Percentiles rank a stretch among this genome's conserved stretches.
Evolutionary conservation across 2,888 invertebrate species (phyloP).

Genomic region (Lamellibrachia satsuma): DNA sequence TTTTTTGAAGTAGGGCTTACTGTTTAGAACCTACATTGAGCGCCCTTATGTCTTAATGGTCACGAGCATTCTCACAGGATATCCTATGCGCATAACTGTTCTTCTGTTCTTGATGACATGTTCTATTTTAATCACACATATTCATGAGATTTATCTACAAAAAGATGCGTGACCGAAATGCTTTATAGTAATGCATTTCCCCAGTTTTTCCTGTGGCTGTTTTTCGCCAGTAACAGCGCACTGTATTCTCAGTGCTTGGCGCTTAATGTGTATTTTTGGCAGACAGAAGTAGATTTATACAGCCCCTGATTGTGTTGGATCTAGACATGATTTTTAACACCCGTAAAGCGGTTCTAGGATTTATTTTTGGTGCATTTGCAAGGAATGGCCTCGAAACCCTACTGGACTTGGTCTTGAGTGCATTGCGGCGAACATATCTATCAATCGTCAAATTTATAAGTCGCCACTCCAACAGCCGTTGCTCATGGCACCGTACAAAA

Average conservation of each 20-base stretch:
- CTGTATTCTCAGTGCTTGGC: not conserved
- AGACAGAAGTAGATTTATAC: not conserved
- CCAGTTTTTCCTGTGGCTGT: not conserved
- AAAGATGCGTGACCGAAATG: not conserved
- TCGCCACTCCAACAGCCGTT: no score
- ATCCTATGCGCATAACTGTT: not conserved
- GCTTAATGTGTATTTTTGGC: not conserved
- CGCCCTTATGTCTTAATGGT: not conserved
- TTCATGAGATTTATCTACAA: not conserved
- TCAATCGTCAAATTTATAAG: no score
- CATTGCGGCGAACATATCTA: not conserved
- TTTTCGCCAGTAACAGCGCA: not conserved
- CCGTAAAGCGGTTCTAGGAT: not conserved
- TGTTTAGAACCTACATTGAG: not conserved
- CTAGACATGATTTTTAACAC: not conserved
- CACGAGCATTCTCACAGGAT: not conserved
- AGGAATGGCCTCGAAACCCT: not conserved
- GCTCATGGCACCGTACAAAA: no score
- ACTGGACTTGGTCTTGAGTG: not conserved
- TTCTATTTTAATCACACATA: no score
- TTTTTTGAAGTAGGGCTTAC: no score
- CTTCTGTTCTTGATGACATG: not conserved
- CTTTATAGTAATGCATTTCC: not conserved
- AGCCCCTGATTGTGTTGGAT: not conserved
- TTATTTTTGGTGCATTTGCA: not conserved